These are phyloP conservation scores for Pyrgus malvae DNA, from an alignment of 2,888 invertebrate genomes.

Conservation along the genomic window DNA sequence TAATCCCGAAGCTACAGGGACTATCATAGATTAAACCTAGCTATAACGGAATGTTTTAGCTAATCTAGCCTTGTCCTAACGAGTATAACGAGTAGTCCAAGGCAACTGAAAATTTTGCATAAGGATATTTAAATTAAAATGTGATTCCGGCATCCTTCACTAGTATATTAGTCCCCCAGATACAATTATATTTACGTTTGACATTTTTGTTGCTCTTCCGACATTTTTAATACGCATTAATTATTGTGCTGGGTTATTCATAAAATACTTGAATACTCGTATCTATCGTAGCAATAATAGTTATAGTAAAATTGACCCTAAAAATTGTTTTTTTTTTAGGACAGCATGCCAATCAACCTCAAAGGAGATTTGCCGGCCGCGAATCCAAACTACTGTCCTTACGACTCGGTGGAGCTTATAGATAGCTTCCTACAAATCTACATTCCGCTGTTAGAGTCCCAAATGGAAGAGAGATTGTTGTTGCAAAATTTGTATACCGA, in stretches of 20 bases:
- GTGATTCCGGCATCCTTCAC: too few relatives aligned
- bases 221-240: neutral
- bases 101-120: too few relatives aligned
- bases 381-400: conserved; percentile 77
- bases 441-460: conserved; percentile 84
- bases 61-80: too few relatives aligned
- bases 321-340: conserved; percentile 55
- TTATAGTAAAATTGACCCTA: too few relatives aligned
- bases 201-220: too few relatives aligned
- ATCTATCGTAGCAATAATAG: neutral
- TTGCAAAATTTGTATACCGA: conserved; percentile 84
- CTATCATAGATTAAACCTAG: too few relatives aligned
- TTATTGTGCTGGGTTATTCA: neutral
- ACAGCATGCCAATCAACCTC: conserved; percentile 65
- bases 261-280: neutral
- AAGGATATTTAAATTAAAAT: too few relatives aligned
- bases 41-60: too few relatives aligned
- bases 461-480: conserved; percentile 65
- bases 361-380: conserved; percentile 63
- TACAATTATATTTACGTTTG: too few relatives aligned
- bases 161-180: too few relatives aligned
- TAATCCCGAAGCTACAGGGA: too few relatives aligned
- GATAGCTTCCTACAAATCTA: conserved; percentile 85
- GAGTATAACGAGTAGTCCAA: too few relatives aligned
- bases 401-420: conserved; percentile 69